phyloP scores from a whole-genome alignment of 2,888 invertebrate genomes.

The Acronicta leporina region DNA sequence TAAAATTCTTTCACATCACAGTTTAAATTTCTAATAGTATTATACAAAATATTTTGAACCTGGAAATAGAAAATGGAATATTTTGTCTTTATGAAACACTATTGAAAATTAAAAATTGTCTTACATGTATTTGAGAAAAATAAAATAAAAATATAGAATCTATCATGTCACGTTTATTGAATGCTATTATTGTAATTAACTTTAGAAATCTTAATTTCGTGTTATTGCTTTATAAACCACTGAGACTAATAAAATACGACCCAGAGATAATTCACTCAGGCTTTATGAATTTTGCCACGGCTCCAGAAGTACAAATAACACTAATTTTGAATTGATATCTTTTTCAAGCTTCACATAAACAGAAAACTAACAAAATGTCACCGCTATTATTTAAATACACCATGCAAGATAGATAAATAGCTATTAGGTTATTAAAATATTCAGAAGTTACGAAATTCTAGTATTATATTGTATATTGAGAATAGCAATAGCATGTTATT shows the following conservation, averaged over 20 bases:
- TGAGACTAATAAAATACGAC: slow-evolving; percentile 24
- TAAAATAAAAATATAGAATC: slow-evolving; percentile 1
- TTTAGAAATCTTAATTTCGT: background rate
- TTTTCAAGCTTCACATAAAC: background rate
- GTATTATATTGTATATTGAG: too few relatives aligned
- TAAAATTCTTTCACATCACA: slow-evolving; percentile 56
- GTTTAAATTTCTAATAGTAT: slow-evolving; percentile 52
- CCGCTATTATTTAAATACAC: background rate
- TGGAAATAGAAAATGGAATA: slow-evolving; percentile 27
- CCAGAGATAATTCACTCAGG: slow-evolving; percentile 10
- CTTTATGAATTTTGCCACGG: slow-evolving; percentile 14
- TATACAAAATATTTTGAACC: slow-evolving; percentile 26
- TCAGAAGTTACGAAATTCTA: too few relatives aligned
- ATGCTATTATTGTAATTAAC: slow-evolving; percentile 12
- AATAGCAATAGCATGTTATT: background rate
- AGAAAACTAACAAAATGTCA: background rate
- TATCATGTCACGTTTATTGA: slow-evolving; percentile 23
- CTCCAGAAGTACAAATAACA: slow-evolving; percentile 17
- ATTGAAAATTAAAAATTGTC: slow-evolving; percentile 8
- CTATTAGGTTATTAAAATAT: too few relatives aligned
- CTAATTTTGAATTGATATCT: background rate
- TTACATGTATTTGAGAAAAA: too few relatives aligned
- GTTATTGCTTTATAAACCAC: background rate
- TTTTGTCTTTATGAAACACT: slow-evolving; percentile 10
- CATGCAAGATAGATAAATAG: background rate